Evolutionary conservation across 2,888 invertebrate genomes (phyloP), one percentile per base, ranked within the genome.

Genomic region (Anarsia innoxiella): DNA sequence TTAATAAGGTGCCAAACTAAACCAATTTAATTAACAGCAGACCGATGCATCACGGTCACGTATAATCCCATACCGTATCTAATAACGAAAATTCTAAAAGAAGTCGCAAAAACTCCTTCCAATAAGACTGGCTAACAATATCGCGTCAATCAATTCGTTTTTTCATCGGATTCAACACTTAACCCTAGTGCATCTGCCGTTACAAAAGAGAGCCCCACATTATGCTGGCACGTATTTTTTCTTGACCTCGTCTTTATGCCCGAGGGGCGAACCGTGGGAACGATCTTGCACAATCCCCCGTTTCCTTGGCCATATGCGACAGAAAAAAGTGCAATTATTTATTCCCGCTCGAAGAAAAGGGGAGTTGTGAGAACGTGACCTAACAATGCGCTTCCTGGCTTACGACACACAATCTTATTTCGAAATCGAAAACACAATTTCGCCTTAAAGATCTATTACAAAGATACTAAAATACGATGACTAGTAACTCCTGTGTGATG

Each of bases 261-360:
- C 71, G 61, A 67, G 76, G 82, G 80, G 80, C 77, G 71, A 76
- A 74, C 74, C 84, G 83, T 83, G 84, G 83, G 83, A 84, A 83
- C 71, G 71, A 68, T 73, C 71, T 74, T 79, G 75, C 77, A 70
- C 77, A 78, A 80, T 74, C 73, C 77, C 59, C 63, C 72, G 73
- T 71, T 79, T 82, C 78, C 80, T 83, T 77, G 70, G 82, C 83
- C 84, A 84, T 83, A 82, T 84, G 84, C 76, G 83, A 79, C 82
- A 78, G 79, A 83, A 84, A 84, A 84, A 84, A 84, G 79, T 83
- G 82, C 84, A 84, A 83, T 84, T 82, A 83, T 82, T 80, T 80
- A 80, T 82, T 80, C 82, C 79, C 79, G 82, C 78, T 76, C 75
- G 69, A 80, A 82, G 79, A 83, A 83, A 80, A 76, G 80, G 79